Evolutionary conservation across 2,113 vertebrate species (phyloP).

Genomic region (Lonchura striata): DNA sequence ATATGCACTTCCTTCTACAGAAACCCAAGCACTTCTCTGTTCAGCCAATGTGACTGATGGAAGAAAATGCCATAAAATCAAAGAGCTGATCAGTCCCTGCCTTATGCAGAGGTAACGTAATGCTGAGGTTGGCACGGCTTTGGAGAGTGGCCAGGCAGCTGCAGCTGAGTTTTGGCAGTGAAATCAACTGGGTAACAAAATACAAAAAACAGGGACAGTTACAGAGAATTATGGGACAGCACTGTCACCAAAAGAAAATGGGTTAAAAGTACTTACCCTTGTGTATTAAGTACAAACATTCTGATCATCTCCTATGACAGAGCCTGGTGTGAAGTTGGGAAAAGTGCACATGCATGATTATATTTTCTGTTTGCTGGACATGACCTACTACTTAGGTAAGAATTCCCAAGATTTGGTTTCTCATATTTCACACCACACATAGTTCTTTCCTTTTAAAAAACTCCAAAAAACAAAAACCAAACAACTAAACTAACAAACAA

Average conservation of each 20-base stretch:
- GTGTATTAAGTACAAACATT: background rate
- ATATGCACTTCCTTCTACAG: background rate
- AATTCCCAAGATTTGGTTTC: background rate
- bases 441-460: background rate
- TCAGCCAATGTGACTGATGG: background rate
- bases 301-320: background rate
- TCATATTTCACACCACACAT: background rate
- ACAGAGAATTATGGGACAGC: background rate
- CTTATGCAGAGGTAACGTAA: background rate
- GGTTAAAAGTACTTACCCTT: background rate
- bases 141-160: background rate
- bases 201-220: background rate
- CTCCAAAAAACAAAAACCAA: rapidly evolving
- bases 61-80: background rate
- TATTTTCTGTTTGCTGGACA: background rate
- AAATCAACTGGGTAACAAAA: background rate
- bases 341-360: background rate
- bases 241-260: background rate
- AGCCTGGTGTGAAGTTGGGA: background rate
- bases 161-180: background rate
- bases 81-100: background rate
- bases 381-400: background rate
- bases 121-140: background rate
- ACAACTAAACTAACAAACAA: background rate
- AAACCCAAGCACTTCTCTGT: background rate